Percentiles rank a stretch among this genome's conserved stretches.
Evolutionary conservation across 2,113 vertebrate species (phyloP).

Genomic region (Motacilla tschutschensis): DNA sequence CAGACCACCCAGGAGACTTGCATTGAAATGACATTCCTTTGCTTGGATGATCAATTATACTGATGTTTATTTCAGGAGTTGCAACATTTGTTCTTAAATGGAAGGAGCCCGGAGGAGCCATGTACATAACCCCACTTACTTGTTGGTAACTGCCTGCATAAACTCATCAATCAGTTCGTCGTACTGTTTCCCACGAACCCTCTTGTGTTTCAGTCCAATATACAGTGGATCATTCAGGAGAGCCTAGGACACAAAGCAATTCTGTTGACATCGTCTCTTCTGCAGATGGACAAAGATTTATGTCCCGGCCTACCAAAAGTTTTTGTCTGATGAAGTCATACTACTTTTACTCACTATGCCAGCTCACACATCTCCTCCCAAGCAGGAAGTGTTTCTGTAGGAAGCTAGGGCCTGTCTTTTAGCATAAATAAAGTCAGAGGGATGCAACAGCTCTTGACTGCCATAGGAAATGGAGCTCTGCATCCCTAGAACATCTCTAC

Average conservation of each 20-base stretch:
- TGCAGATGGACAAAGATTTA: not conserved
- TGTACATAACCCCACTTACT: conserved; percentile 76
- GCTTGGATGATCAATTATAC: conserved; percentile 3
- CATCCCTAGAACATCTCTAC: not conserved
- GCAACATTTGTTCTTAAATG: conserved; percentile 1
- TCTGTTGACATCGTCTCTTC: conserved; percentile 18
- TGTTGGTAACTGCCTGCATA: conserved; percentile 94
- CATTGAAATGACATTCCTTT: conserved; percentile 10
- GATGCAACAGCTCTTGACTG: not conserved
- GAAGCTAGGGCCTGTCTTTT: not conserved
- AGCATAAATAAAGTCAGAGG: not conserved
- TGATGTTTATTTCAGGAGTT: conserved; percentile 30
- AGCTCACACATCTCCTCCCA: not conserved
- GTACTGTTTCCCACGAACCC: conserved; percentile 89
- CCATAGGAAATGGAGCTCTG: not conserved
- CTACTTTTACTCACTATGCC: not conserved
- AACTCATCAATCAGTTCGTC: conserved; percentile 95
- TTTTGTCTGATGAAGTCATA: not conserved
- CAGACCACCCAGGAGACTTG: conserved; percentile 21
- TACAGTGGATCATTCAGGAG: conserved; percentile 92
- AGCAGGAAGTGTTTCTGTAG: not conserved
- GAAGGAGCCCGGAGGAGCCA: conserved; percentile 29
- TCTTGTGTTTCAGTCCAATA: conserved; percentile 93
- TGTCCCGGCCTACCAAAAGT: not conserved
- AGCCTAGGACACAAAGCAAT: conserved; percentile 73